Evolutionary conservation across 1,140 invertebrate species (phyloP), one percentile per base, ranked within the genome.

Genomic region (Aphelenchoides fujianensis): DNA sequence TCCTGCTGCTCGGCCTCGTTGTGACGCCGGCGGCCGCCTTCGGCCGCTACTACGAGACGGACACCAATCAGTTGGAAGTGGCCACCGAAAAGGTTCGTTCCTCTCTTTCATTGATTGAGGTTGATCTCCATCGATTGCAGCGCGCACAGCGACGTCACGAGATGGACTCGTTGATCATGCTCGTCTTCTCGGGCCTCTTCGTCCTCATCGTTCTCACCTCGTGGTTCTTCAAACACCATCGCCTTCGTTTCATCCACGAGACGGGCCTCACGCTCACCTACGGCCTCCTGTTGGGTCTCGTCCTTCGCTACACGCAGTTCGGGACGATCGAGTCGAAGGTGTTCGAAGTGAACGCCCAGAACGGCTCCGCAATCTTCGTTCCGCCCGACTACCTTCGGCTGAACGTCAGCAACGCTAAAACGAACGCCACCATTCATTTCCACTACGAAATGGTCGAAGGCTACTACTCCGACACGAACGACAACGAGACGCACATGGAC

Each of bases 231-330:
- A 98, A 98, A 86, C 93, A 96, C 86, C 89, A 92, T 79, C 89
- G 95, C 79, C 90, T 96, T 70, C 90, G 93, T 82, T 98, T 94
- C 88, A 88, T 98, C 36, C 94, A 98, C 86, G 95, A 98, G 88
- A 97, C 95, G 76, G 95, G 95, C 72, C 86, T 98, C 53, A 94
- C 94, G 83, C 92, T 98, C 67, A 94, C 97, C 82, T 98, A 97
- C 87, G 95, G 95, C 79, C 86, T 97, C 67, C 92, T 96, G 83
- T 90, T 96, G 69, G 94, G 94, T 70, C 92, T 92, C 61, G 91
- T 95, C 66, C 94, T 97, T 77, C 89, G 92, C 55, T 96, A 94
- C 70, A 70, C 54, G 23, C 19, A 68, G 23, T 30, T 77, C 30
- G 78, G 79, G 1, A 19, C 61, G n/a, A 54, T 81, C 30, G 70